phyloP scores from a whole-genome alignment of 2,113 vertebrate genomes.

The Calyptomena viridis region DNA sequence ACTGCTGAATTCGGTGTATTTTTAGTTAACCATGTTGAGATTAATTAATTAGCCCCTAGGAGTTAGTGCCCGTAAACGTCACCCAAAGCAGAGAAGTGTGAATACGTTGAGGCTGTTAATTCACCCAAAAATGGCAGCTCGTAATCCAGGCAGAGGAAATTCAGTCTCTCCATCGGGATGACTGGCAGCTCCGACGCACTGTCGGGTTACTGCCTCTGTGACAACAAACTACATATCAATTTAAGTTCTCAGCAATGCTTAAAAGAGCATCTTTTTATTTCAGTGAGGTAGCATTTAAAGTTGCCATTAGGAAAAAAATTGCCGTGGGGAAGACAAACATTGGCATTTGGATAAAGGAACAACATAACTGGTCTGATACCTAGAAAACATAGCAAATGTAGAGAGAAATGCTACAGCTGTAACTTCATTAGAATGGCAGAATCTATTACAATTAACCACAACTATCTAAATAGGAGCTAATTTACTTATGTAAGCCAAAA shows the following conservation, averaged over 20 bases:
- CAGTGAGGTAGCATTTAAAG: constrained; percentile 55
- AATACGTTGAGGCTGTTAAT: constrained; percentile 74
- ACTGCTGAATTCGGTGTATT: constrained; percentile 63
- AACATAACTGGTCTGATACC: constrained; percentile 48
- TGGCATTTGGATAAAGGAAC: constrained; percentile 65
- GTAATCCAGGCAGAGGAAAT: constrained; percentile 68
- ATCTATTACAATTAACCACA: constrained; percentile 84
- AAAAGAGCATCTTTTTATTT: constrained; percentile 69
- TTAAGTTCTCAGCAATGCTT: constrained; percentile 64
- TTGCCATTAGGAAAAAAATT: constrained; percentile 61
- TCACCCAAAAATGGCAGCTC: constrained; percentile 73
- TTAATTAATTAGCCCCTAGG: constrained; percentile 82
- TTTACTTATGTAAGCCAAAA: constrained; percentile 64
- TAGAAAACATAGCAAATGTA: constrained; percentile 62
- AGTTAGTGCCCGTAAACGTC: constrained; percentile 76
- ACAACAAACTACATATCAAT: constrained; percentile 57
- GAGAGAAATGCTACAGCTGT: constrained; percentile 65
- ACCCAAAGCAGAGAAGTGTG: constrained; percentile 75
- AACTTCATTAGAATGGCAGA: constrained; percentile 91
- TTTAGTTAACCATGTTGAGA: constrained; percentile 77
- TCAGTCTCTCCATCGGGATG: constrained; percentile 65
- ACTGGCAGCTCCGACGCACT: constrained; percentile 49
- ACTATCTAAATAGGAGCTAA: constrained; percentile 69
- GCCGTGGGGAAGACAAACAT: constrained; percentile 56
- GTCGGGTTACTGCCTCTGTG: constrained; percentile 45